Conservation (phyloP, 1,140 invertebrate species). For the Platorchestia sp. region DNA sequence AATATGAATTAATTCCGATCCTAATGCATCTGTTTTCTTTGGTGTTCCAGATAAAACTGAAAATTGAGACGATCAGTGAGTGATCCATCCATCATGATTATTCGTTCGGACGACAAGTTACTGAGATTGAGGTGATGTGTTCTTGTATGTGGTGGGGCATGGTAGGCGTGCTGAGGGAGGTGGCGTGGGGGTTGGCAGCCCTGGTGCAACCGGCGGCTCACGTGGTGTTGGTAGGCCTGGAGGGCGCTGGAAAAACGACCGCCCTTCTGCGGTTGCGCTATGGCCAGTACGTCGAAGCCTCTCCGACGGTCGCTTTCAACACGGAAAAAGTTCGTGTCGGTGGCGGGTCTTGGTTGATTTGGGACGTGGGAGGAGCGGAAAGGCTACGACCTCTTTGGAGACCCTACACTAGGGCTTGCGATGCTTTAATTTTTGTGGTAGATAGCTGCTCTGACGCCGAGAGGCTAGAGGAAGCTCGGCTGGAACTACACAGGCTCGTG, state of each 20-base stretch:
- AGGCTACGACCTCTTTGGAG: conserved; percentile 94
- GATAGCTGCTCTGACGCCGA: conserved; percentile 92
- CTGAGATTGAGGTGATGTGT: conserved; percentile 39
- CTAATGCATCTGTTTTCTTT: neutral
- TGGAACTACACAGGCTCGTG: conserved; percentile 90
- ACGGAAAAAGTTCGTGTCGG: conserved; percentile 88
- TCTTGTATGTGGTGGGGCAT: conserved; percentile 38
- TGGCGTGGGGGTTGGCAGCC: conserved; percentile 44
- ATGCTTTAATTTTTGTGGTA: conserved; percentile 95
- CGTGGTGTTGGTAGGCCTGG: conserved; percentile 95
- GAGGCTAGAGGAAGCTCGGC: conserved; percentile 93
- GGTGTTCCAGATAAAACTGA: neutral
- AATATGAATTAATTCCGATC: neutral
- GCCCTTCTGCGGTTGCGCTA: conserved; percentile 96
- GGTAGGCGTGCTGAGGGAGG: conserved; percentile 30
- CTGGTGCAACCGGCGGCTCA: conserved; percentile 73
- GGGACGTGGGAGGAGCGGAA: conserved; percentile 95
- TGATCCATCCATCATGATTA: neutral
- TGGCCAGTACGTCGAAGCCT: conserved; percentile 96
- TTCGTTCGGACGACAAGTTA: neutral
- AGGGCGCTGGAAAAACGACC: conserved; percentile 97
- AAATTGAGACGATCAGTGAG: neutral
- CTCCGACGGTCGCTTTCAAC: conserved; percentile 98
- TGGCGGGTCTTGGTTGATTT: conserved; percentile 89
- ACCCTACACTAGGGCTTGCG: conserved; percentile 90